phyloP scores from a whole-genome alignment of 2,113 vertebrate genomes.

The Dermatemys mawii region DNA sequence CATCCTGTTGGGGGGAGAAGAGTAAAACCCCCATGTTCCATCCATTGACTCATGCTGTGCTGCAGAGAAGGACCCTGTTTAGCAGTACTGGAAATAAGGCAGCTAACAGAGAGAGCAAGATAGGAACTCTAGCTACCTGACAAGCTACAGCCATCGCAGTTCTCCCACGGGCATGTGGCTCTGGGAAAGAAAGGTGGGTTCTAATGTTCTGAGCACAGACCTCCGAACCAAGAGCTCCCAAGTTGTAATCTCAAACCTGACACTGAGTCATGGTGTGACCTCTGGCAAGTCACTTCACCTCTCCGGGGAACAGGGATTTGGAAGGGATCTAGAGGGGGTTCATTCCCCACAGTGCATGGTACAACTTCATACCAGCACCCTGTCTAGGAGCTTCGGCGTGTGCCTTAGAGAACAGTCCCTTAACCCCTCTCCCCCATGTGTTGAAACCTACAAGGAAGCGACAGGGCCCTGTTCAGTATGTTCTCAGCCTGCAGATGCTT shows the following conservation, averaged over 20 bases:
- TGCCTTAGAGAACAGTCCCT: background rate
- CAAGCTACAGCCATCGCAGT: background rate
- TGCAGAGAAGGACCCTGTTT: background rate
- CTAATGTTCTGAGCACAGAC: background rate
- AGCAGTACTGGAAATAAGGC: background rate
- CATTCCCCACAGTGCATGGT: background rate
- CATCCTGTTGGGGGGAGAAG: accelerated
- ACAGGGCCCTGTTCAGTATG: background rate
- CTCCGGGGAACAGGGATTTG: background rate
- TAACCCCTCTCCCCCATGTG: background rate
- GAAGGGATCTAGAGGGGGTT: background rate
- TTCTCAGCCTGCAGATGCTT: background rate
- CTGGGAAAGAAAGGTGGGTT: background rate
- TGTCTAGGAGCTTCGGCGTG: background rate
- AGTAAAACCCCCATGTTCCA: background rate
- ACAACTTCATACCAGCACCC: background rate
- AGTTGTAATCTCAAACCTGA: background rate
- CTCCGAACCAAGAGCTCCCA: background rate
- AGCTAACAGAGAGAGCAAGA: background rate
- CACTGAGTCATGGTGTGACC: background rate
- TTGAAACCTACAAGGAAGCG: background rate
- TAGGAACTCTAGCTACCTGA: background rate
- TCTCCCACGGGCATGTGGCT: background rate
- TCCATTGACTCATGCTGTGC: background rate
- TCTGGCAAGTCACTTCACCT: background rate